These are phyloP conservation scores for Enoplosus armatus DNA, from an alignment of 2,797 vertebrate species.

Conservation along the genomic window DNA sequence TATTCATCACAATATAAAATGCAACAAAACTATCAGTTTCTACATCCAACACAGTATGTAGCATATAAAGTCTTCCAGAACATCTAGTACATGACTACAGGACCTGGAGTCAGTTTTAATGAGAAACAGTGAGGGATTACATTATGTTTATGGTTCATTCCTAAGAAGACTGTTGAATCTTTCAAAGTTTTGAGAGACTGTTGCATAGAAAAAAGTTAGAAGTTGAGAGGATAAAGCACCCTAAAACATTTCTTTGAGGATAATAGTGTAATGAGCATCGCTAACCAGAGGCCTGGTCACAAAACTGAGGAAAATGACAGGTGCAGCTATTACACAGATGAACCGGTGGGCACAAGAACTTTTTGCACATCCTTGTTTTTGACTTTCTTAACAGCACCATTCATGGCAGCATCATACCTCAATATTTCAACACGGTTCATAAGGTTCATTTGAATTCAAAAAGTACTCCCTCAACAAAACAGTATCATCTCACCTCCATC, in stretches of 20 bases:
- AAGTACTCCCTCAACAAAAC: slow-evolving; percentile 44
- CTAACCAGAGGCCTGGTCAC: background rate
- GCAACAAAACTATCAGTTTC: background rate
- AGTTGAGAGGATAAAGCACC: background rate
- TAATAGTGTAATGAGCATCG: background rate
- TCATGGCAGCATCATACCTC: slow-evolving; percentile 2
- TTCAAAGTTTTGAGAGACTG: background rate
- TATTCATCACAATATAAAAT: background rate
- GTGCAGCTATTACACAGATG: slow-evolving; percentile 1
- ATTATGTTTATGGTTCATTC: background rate
- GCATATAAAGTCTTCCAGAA: background rate
- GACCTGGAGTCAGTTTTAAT: background rate
- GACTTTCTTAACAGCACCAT: slow-evolving; percentile 29
- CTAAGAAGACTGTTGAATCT: background rate
- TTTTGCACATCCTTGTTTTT: slow-evolving; percentile 26
- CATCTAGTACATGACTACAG: background rate
- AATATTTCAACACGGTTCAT: slow-evolving; percentile 40
- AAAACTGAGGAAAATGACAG: background rate
- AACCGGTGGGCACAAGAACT: background rate
- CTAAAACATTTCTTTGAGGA: slow-evolving; percentile 2
- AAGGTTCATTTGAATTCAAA: slow-evolving; percentile 53
- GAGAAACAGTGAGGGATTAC: background rate
- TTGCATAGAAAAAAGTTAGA: background rate
- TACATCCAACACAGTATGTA: background rate
- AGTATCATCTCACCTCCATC: slow-evolving; percentile 39